These are phyloP conservation scores for Mormyrus proboscirostris DNA, from an alignment of 2,797 vertebrate genomes.

Conservation along the genomic window DNA sequence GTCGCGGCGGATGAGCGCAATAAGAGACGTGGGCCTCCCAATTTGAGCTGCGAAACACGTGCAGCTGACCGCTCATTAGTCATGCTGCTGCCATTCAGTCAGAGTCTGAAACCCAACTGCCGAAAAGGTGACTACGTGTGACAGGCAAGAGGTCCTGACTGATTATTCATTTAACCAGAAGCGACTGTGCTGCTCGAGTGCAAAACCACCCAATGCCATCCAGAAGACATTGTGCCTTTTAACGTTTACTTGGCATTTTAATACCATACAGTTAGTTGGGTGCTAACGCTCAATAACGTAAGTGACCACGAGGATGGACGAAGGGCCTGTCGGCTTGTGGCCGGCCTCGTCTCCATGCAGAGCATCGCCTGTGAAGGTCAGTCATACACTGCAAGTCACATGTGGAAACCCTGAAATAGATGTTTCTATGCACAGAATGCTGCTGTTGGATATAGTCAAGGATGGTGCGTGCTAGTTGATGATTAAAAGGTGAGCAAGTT, in stretches of 20 bases:
- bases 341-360: neutral
- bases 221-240: slow-evolving; percentile 2
- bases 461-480: neutral
- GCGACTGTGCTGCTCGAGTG: slow-evolving; percentile 14
- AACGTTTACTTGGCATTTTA: slow-evolving; percentile 13
- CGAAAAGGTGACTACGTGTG: slow-evolving; percentile 17
- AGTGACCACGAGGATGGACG: neutral
- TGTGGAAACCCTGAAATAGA: neutral
- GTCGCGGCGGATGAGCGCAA: neutral
- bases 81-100: slow-evolving; percentile 21
- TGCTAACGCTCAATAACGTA: neutral
- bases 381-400: neutral
- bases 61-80: neutral
- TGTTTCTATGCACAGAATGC: neutral
- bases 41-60: neutral
- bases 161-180: slow-evolving; percentile 11
- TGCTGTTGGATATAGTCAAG: neutral
- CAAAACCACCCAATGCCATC: neutral
- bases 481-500: neutral
- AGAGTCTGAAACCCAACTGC: slow-evolving; percentile 18
- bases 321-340: neutral
- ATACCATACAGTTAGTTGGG: neutral
- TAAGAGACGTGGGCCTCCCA: neutral
- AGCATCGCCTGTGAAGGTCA: neutral
- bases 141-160: slow-evolving; percentile 8